Percentiles rank a stretch among this genome's conserved stretches.
Conservation (phyloP, 2,113 vertebrate genomes). For the Rousettus leschenaultii region DNA sequence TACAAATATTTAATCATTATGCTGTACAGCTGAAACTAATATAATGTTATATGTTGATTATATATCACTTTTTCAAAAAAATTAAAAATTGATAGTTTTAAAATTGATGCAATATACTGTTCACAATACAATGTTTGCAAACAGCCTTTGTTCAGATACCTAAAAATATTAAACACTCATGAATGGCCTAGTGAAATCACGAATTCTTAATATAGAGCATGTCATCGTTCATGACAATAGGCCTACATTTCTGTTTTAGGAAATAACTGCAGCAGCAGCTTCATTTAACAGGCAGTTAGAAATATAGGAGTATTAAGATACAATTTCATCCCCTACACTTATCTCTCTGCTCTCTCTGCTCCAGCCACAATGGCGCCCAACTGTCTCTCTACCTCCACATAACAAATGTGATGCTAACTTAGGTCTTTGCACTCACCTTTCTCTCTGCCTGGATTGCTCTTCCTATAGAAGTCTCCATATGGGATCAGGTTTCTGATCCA, state of each 20-base stretch:
- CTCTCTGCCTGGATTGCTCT: too few relatives aligned
- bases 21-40: too few relatives aligned
- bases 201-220: background rate
- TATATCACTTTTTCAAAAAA: too few relatives aligned
- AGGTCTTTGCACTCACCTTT: background rate
- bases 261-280: background rate
- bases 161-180: background rate
- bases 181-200: background rate
- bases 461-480: too few relatives aligned
- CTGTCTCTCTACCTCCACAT: accelerated
- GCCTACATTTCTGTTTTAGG: background rate
- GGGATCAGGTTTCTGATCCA: background rate
- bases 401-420: background rate
- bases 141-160: background rate
- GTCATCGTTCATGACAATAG: background rate
- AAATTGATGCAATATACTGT: background rate
- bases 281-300: background rate
- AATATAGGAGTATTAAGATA: background rate
- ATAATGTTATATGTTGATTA: too few relatives aligned
- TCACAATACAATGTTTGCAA: background rate
- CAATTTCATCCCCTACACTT: too few relatives aligned
- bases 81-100: too few relatives aligned
- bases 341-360: background rate
- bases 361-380: background rate
- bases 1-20: too few relatives aligned